Percentiles rank a stretch among this genome's conserved stretches.
Conservation (phyloP, 2,888 invertebrate genomes). For the Drosophila pullipes region DNA sequence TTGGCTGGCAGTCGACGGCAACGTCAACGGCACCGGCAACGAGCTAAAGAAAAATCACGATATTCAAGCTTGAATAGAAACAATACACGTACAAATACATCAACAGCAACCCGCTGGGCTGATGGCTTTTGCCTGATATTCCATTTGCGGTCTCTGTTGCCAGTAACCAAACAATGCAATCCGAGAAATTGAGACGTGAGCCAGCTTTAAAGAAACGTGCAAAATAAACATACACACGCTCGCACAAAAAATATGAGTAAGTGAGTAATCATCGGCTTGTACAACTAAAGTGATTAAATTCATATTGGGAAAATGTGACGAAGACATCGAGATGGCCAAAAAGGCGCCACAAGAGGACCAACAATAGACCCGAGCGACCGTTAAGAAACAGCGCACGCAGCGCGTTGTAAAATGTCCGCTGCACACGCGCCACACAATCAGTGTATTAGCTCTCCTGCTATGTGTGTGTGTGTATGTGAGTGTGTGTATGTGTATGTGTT, state of each 20-base stretch:
- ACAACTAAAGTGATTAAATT: constrained; percentile 74
- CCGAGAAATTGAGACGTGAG: constrained; percentile 42
- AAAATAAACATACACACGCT: not conserved
- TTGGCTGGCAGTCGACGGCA: constrained; percentile 65
- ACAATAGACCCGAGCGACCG: constrained; percentile 35
- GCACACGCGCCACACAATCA: constrained; percentile 46
- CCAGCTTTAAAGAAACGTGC: constrained; percentile 27
- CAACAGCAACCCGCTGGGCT: constrained; percentile 52
- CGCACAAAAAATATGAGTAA: not conserved
- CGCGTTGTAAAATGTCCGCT: constrained; percentile 45
- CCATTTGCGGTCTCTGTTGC: constrained; percentile 71
- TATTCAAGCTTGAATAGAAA: constrained; percentile 69
- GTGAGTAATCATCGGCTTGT: constrained; percentile 30
- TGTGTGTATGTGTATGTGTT: not conserved
- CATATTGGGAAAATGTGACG: constrained; percentile 53
- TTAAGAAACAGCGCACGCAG: constrained; percentile 67
- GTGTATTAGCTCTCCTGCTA: constrained; percentile 13
- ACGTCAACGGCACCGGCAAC: constrained; percentile 7
- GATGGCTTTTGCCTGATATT: constrained; percentile 67
- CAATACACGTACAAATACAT: constrained; percentile 60
- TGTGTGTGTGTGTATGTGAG: constrained; percentile 1
- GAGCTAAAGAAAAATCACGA: constrained; percentile 69
- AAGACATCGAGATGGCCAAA: constrained; percentile 19
- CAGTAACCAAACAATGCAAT: constrained; percentile 43
- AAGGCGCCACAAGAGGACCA: constrained; percentile 12